Conservation (phyloP, 1,140 invertebrate species). For the Temnothorax longispinosus region DNA sequence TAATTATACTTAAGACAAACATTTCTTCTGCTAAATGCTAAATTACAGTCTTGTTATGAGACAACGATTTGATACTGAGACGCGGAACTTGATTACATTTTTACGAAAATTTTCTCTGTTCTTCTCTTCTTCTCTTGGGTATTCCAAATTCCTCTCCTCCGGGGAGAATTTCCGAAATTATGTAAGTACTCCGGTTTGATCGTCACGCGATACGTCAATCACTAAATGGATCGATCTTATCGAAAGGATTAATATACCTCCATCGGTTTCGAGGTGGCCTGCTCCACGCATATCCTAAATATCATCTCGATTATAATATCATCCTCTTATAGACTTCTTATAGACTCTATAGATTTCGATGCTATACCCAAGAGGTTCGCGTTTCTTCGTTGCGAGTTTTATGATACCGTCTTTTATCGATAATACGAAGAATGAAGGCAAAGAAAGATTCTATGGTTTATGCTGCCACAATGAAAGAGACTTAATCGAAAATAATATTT, state of each 20-base stretch:
- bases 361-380: constrained; percentile 74
- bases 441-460: background rate
- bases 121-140: constrained; percentile 51
- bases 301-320: constrained; percentile 59
- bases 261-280: constrained; percentile 14
- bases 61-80: background rate
- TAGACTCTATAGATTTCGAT: background rate
- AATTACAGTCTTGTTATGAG: background rate
- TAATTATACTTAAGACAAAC: background rate
- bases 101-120: constrained; percentile 1
- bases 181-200: constrained; percentile 60
- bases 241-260: constrained; percentile 62
- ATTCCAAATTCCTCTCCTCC: constrained; percentile 52
- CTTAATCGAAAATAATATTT: constrained; percentile 12
- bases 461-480: background rate
- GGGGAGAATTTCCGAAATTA: constrained; percentile 72
- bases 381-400: constrained; percentile 61
- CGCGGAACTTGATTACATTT: constrained; percentile 17
- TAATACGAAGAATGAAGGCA: background rate
- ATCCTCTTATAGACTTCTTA: constrained; percentile 28
- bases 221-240: constrained; percentile 76
- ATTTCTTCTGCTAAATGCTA: background rate
- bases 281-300: background rate
- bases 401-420: constrained; percentile 4
- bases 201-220: constrained; percentile 80